Percentiles rank a stretch among this genome's conserved stretches.
Conservation (phyloP, 2,797 vertebrate species). For the Threskiornis aethiopicus region DNA sequence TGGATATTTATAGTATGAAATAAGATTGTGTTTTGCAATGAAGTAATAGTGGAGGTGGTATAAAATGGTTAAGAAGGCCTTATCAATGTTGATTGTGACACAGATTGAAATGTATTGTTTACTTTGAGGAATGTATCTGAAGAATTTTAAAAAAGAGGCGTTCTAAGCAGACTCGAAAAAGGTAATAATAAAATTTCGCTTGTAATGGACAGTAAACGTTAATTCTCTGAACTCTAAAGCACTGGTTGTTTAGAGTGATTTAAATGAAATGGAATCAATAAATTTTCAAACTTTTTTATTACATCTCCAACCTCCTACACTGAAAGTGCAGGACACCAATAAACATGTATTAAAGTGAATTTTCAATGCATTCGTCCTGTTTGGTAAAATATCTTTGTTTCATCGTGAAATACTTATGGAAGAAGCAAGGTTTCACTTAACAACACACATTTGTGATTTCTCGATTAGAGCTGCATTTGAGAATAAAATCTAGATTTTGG, state of each 20-base stretch:
- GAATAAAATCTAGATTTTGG: neutral
- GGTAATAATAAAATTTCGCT: constrained; percentile 69
- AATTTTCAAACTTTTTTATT: constrained; percentile 54
- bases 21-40: constrained; percentile 57
- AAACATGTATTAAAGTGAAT: constrained; percentile 58
- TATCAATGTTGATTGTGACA: constrained; percentile 69
- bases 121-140: constrained; percentile 77
- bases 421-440: neutral
- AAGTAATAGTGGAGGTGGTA: constrained; percentile 48
- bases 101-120: constrained; percentile 77
- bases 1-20: constrained; percentile 41
- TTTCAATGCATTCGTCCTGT: constrained; percentile 49
- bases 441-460: neutral
- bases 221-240: constrained; percentile 65
- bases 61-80: constrained; percentile 73
- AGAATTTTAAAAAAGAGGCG: constrained; percentile 70
- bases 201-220: constrained; percentile 71
- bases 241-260: constrained; percentile 64
- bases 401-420: neutral
- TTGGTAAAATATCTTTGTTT: neutral
- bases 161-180: constrained; percentile 52
- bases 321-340: constrained; percentile 58
- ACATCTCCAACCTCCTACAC: constrained; percentile 62
- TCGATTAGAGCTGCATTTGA: neutral
- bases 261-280: constrained; percentile 49